Evolutionary conservation across 1,140 invertebrate species (phyloP).

Genomic region (Dolichoris vasculosae): DNA sequence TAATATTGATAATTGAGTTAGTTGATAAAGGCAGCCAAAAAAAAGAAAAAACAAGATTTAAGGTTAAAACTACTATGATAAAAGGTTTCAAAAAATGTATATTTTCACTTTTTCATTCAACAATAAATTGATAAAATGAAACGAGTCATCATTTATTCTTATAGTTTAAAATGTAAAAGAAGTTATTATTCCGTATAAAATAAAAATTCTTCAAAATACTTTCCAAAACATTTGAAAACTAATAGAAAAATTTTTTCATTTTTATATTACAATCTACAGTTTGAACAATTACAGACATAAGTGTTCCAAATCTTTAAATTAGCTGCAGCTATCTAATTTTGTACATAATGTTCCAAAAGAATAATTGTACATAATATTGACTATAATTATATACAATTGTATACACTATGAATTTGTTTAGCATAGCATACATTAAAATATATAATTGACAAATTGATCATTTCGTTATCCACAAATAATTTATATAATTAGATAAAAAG

Average conservation of each 20-base stretch:
- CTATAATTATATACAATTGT: not conserved
- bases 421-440: conserved; percentile 20
- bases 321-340: not conserved
- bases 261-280: not conserved
- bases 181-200: not conserved
- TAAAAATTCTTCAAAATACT: not conserved
- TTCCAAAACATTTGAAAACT: not conserved
- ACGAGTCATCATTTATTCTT: not conserved
- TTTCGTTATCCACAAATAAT: not conserved
- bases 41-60: not conserved
- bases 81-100: not conserved
- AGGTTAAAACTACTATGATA: not conserved
- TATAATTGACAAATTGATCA: not conserved
- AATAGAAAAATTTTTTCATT: not conserved
- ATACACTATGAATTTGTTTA: conserved; percentile 1
- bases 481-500: conserved; percentile 19
- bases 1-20: not conserved
- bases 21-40: not conserved
- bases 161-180: not conserved
- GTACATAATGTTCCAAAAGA: conserved; percentile 14
- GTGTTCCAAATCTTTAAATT: not conserved
- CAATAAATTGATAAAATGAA: not conserved
- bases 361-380: not conserved
- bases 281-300: not conserved
- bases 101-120: not conserved